Evolutionary conservation across 1,140 invertebrate genomes (phyloP), one percentile per base, ranked within the genome.

Genomic region (Drosophila lacteicornis): DNA sequence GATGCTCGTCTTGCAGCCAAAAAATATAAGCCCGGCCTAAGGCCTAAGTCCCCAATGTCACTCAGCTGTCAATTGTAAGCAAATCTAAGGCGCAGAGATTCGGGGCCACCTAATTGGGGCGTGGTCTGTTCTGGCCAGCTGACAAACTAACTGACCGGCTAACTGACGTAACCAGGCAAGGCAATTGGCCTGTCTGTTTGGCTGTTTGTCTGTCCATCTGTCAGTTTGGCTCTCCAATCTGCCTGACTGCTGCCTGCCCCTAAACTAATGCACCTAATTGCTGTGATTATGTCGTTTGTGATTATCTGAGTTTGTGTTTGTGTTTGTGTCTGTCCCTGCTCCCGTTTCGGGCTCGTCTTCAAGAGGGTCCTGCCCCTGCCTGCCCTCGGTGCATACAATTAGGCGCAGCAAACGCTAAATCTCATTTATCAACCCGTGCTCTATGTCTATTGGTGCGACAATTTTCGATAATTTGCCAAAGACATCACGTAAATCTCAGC

Each of bases 241-340:
- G 55, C 43, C 33, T 38, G 42, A 42, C 19, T 67, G 63, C 25
- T 70, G 69, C 49, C 74, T 75, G 85, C 66, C 81, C 74, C 79
- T 83, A 78, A 83, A 74, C 82, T 90, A 91, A 80, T 82, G 79
- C 79, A 62, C 47, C 71, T 86, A 91, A 90, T 91, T 90, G 86
- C 69, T 66, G 79, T 80, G 82, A 91, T 82, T 90, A 90, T 76
- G 65, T 74, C 79, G 68, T 82, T 90, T 82, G 61, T 88, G 83
- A 85, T 85, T 82, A 82, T 79, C 83, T 60, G 53, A 82, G 65
- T 63, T 42, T 56, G 66, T 5, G 56, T 36, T 33, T 33, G 30
- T 33, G 2, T 33, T 30, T 30, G 27, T 30, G 27, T 30, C 27
- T 47, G 67, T 70, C 57, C 57, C 62, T 38, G 27, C 11, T n/a